Base-by-base conservation (phyloP, 2,797 vertebrate species). In the Cyprinella venusta region DNA sequence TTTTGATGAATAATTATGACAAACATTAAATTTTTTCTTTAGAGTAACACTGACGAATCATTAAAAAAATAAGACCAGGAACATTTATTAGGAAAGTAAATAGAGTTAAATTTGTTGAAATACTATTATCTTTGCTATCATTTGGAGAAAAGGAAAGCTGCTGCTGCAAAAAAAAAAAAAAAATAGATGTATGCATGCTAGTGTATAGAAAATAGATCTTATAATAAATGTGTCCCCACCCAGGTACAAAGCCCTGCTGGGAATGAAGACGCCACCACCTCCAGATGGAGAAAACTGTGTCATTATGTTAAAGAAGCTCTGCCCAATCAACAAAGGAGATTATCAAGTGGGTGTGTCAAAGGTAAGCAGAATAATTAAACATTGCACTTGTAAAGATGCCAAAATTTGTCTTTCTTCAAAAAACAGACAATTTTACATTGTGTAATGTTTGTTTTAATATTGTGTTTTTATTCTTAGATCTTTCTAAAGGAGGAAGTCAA, bases 401-500 rank as follows among this genome's bases (percentile, higher is more conserved):
- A 40, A 24, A 24, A 75, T n/a, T 33, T 4, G 10, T 0, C 26
- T 30, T 50, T 72, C 33, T 67, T 6, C 1, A 21, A 50, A 72
- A 45, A 24, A 68, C n/a, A 45, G 10, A 38, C 33, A 4, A 0
- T 50, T 50, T 63, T 64, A 45, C 50, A 13, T 63, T 52, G 6
- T 75, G 18, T 12, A 24, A 33, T 18, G 4, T 50, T 24, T 50
- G 1, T 63, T 70, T 61, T 21, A 64, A 52, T 59, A 24, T 16
- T 48, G 19, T 52, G 3, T 16, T 38, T 71, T 54, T 16, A 30
- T 8, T 52, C 26, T 56, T 87, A 99, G 98, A 95, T 99, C 81
- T 99, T 99, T 91, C 92, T 99, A 71, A 98, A 97, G 88, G 97
- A 99, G 82, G 95, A 96, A 54, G 85, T 99, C 56, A 95, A 97